Evolutionary conservation across 2,113 vertebrate species (phyloP).

Genomic region (Passer montanus): DNA sequence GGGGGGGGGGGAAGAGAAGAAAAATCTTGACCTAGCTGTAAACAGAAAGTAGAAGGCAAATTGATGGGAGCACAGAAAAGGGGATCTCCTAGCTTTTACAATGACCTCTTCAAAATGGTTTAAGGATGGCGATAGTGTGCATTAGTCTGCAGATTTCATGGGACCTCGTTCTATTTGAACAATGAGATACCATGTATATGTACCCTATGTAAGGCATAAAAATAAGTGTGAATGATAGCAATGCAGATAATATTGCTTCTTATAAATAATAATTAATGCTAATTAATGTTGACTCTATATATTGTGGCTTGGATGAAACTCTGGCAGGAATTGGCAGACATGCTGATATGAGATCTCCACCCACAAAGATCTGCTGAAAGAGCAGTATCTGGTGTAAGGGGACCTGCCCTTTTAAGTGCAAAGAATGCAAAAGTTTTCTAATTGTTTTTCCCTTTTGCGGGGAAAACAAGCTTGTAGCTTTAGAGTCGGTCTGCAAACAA

Average conservation of each 20-base stretch:
- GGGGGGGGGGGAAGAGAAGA: not conserved
- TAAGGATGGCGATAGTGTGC: not conserved
- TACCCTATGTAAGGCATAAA: not conserved
- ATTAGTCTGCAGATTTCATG: not conserved
- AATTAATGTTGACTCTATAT: constrained; percentile 53
- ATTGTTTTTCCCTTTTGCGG: not conserved
- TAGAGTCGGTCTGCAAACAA: not conserved
- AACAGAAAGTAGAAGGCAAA: not conserved
- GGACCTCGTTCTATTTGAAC: not conserved
- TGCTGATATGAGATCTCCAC: constrained; percentile 47
- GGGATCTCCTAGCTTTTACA: not conserved
- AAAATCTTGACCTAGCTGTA: not conserved
- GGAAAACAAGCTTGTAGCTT: not conserved
- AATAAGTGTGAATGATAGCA: constrained; percentile 26
- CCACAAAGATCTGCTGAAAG: constrained; percentile 62
- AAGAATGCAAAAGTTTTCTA: not conserved
- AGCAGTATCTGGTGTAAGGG: constrained; percentile 42
- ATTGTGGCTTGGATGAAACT: constrained; percentile 67
- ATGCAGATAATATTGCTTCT: constrained; percentile 27
- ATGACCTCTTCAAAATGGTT: not conserved
- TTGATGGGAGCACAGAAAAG: not conserved
- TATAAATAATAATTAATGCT: constrained; percentile 69
- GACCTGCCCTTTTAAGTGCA: constrained; percentile 7
- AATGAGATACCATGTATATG: not conserved
- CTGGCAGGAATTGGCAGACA: constrained; percentile 33